Evolutionary conservation across 1,140 invertebrate species (phyloP), one percentile per base, ranked within the genome.

Genomic region (Tetragonula clypearis): DNA sequence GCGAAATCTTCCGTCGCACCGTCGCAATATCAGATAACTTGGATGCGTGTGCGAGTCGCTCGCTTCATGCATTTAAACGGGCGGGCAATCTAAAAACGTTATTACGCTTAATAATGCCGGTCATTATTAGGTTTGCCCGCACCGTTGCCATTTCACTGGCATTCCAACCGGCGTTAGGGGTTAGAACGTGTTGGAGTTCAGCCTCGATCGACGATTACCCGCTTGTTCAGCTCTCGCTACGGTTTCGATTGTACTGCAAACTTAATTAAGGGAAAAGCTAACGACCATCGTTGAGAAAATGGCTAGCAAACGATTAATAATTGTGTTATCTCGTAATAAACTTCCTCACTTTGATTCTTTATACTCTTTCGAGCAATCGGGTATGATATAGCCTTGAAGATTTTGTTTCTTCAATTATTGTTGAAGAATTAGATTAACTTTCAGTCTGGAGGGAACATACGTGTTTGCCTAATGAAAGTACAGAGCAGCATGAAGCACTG

Each of bases 41-140:
- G 49, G 76, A 77, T 65, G 76, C 71, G 65, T 78, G 75, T 75
- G 86, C 90, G 17, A 21, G 17, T 11, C 9, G 30, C 14, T 35
- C 66, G 88, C 89, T 80, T 92, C 91, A 92, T 93, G 92, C 92
- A 92, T 93, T 93, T 93, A 93, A 93, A 93, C 88, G 91, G 83
- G 87, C 88, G 91, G 83, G 87, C 69, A 72, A 82, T 82, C 88
- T 91, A 88, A 89, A 91, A 93, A 91, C 86, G 86, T 86, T 87
- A 86, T 91, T 87, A 75, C 87, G 87, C 71, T 90, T 90, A 90
- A 90, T 90, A 91, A 87, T 82, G 73, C 60, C 58, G 58, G 55
- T 72, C 62, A 72, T 84, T 79, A 84, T 84, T 84, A 79, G 80
- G 66, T 68, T 79, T 65, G 19, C 56, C 72, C 3, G 62, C n/a